Base-by-base conservation (phyloP, 2,888 invertebrate species). In the Bellardia pandia region DNA sequence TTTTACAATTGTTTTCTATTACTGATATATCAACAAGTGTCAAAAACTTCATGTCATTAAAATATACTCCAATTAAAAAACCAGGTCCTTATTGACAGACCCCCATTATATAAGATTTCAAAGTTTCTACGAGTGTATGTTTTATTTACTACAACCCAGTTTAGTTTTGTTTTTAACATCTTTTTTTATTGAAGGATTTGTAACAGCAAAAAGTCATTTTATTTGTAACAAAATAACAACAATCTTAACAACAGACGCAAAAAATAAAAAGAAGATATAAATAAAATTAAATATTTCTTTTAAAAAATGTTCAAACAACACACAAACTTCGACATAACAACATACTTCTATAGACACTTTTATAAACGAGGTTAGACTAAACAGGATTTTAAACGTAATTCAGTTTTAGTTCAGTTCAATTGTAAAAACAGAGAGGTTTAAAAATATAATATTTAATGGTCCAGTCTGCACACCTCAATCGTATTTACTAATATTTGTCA, bases 221-320 rank as follows among this genome's bases (percentile, higher is more conserved):
- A 51, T 76, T 64, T 76, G 40, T 56, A 66, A 77, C 37, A 60
- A 5, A 23, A 60, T 62, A 40, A 51, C 23, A 64, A 60, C 75
- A 82, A 82, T 76, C 45, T 66, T 14, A 48, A 30, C 5, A 37
- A 69, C 23, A 33, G 14, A 51, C 1, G n/a, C 30, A 16, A 45
- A 58, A 72, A 77, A 76, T 60, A 56, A 69, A 78, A 40, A 77
- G 68, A 77, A 81, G 37, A 40, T 77, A 86, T 77, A 86, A 84
- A 84, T 86, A 81, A 86, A 86, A 86, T 86, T 84, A 86, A 86
- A 84, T 76, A 86, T 80, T 84, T 86, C 71, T 83, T 79, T 75
- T 75, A 86, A 30, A 40, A 58, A 45, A 78, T 74, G 75, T 75
- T 86, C 81, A 72, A 53, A 60, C 66, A 72, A 45, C n/a, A 60